Percentiles rank a stretch among this genome's conserved stretches.
Evolutionary conservation across 2,797 vertebrate species (phyloP).

Genomic region (Eupleurogrammus muticus): DNA sequence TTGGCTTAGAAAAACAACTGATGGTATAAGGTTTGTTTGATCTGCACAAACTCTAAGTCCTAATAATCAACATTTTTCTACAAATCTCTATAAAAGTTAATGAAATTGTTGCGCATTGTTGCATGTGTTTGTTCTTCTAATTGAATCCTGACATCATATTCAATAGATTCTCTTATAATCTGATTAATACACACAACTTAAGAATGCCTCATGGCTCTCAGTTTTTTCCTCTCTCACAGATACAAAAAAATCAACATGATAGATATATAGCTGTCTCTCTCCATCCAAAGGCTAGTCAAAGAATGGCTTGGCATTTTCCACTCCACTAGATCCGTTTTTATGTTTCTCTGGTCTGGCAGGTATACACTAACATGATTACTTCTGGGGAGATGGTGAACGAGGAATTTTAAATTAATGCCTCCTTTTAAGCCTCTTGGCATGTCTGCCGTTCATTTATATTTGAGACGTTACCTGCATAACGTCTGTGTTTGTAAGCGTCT

Average conservation of each 20-base stretch:
- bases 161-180: constrained; percentile 15
- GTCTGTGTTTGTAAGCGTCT: constrained; percentile 80
- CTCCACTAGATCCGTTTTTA: constrained; percentile 44
- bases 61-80: no score
- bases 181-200: constrained; percentile 24
- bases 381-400: constrained; percentile 22
- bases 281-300: constrained; percentile 56
- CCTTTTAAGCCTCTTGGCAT: constrained; percentile 17
- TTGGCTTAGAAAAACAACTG: neutral
- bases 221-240: constrained; percentile 57
- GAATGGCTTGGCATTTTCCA: constrained; percentile 55
- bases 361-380: constrained; percentile 9
- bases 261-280: constrained; percentile 56
- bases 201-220: constrained; percentile 35
- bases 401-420: constrained; percentile 24
- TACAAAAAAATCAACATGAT: constrained; percentile 55
- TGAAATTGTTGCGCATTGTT: constrained; percentile 3
- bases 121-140: constrained; percentile 1
- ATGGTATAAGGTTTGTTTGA: neutral
- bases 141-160: constrained; percentile 26
- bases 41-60: no score
- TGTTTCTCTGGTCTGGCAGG: constrained; percentile 31
- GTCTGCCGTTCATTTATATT: constrained; percentile 49
- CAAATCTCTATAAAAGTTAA: no score
- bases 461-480: constrained; percentile 79